Evolutionary conservation across 2,797 vertebrate genomes (phyloP).

Genomic region (Arrhamphus sclerolepis): DNA sequence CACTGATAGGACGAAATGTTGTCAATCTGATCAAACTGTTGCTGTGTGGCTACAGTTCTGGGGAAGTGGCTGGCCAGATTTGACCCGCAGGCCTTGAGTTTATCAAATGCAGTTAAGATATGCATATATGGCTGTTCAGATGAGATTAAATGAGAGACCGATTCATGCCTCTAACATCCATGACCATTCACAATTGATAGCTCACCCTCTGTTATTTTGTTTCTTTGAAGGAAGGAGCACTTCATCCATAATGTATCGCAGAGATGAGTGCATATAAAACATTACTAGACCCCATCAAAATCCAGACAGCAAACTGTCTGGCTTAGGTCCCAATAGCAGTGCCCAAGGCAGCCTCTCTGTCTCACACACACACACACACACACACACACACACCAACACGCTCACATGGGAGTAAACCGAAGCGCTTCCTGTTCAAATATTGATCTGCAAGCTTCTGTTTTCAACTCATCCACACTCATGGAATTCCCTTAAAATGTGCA

Average conservation of each 20-base stretch:
- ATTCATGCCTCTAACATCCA: background rate
- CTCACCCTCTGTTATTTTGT: slow-evolving; percentile 27
- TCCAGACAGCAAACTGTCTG: slow-evolving; percentile 66
- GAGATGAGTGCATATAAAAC: slow-evolving; percentile 53
- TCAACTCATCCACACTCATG: slow-evolving; percentile 52
- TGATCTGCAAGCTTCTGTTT: slow-evolving; percentile 63
- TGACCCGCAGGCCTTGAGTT: no score
- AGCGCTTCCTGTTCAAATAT: slow-evolving; percentile 66
- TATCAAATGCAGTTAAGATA: background rate
- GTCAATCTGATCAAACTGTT: no score
- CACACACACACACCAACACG: slow-evolving; percentile 1
- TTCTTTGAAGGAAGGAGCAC: slow-evolving; percentile 50
- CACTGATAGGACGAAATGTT: no score
- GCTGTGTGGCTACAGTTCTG: no score
- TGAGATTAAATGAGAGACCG: slow-evolving; percentile 14
- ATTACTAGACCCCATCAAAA: slow-evolving; percentile 64
- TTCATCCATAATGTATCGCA: slow-evolving; percentile 70
- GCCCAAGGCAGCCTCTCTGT: slow-evolving; percentile 37
- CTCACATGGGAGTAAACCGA: slow-evolving; percentile 49
- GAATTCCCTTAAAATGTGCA: slow-evolving; percentile 46
- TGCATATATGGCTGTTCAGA: background rate
- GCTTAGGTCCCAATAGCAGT: slow-evolving; percentile 52
- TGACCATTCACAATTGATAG: background rate
- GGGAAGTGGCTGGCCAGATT: no score
- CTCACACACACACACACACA: slow-evolving; percentile 18